Base-by-base conservation (phyloP, 1,140 invertebrate species). In the Frieseomelitta varia region DNA sequence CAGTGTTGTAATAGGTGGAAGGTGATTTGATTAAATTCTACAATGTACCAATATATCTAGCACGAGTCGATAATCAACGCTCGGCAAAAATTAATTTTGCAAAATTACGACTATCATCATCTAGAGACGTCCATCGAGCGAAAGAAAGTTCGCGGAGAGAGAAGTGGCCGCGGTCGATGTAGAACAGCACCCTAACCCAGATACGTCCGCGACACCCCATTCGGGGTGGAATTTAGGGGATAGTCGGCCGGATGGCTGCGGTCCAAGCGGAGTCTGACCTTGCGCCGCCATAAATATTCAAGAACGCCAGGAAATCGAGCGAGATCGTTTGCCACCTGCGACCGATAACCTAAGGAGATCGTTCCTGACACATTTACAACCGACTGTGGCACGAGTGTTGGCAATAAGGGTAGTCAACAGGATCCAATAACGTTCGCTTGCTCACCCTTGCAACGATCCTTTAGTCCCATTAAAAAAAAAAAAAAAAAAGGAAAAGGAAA, bases 281-380 rank as follows among this genome's bases (percentile, higher is more conserved):
- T 78, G 75, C n/a, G 4, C 15, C 39, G 39, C 12, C 81, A 83
- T 83, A 83, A 83, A 83, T 83, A 83, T 83, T 83, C 81, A 83
- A 27, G 65, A 67, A 71, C 15, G 39, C 74, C 14, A 27, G 75
- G 63, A 78, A 78, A 75, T 55, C 72, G 72, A 27, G 61, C 15
- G 61, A 76, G 67, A 69, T 83, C 74, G 74, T 61, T 78, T 78
- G 39, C 65, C 81, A 78, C 81, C 74, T 78, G 75, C 74, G 74
- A 34, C 75, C 78, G 67, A 58, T 79, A 79, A 39, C 51, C 55
- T 19, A 47, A 51, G 39, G 21, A 63, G 21, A 51, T 2, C 47
- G n/a, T 65, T 65, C 56, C 15, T 68, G 30, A 75, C 80, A 75
- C 71, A 55, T 74, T 74, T 81, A 53, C 69, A 69, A 21, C 55